Evolutionary conservation across 2,113 vertebrate species (phyloP).

Genomic region (Pterocles gutturalis): DNA sequence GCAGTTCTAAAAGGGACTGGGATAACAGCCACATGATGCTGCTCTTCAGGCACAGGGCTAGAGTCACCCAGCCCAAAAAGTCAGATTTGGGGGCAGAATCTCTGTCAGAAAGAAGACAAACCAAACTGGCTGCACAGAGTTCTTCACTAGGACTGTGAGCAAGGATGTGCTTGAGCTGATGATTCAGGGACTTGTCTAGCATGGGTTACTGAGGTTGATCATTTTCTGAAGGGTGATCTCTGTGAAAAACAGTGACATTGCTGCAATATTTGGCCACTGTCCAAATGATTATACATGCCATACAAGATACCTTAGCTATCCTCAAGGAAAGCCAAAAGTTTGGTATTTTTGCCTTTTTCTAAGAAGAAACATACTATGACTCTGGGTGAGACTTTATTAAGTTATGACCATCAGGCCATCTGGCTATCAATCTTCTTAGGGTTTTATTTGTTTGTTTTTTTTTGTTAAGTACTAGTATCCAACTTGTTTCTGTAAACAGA

Average conservation of each 20-base stretch:
- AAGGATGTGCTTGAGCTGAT: not conserved
- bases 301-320: not conserved
- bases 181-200: not conserved
- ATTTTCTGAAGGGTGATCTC: not conserved
- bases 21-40: not conserved
- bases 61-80: not conserved
- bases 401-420: not conserved
- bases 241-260: not conserved
- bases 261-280: rapidly evolving
- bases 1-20: not conserved
- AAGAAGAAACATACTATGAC: not conserved
- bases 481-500: not conserved
- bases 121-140: not conserved
- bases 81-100: not conserved
- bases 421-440: rapidly evolving
- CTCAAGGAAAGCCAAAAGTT: not conserved
- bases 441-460: not conserved
- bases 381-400: not conserved
- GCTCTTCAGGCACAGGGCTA: not conserved
- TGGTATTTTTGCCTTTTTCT: not conserved
- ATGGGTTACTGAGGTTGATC: not conserved
- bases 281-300: not conserved
- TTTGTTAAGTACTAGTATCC: not conserved
- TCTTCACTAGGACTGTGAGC: not conserved
- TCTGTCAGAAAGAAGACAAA: not conserved